Base-by-base conservation (phyloP, 2,113 vertebrate species). In the Thymallus thymallus region DNA sequence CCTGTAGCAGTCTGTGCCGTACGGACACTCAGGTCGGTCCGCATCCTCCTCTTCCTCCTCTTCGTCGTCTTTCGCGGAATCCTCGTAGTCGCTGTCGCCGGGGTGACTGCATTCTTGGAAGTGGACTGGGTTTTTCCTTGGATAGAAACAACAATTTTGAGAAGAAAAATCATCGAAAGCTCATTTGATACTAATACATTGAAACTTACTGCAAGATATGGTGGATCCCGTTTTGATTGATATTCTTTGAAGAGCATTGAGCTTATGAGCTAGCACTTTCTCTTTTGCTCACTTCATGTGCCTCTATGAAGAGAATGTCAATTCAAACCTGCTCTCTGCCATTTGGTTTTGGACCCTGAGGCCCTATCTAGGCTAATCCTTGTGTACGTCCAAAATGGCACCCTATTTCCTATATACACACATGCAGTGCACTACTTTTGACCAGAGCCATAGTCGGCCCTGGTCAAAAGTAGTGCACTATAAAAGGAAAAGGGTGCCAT, bases 71-170 rank as follows among this genome's bases (percentile, higher is more conserved):
- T 79, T 30, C 18, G 78, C 46, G 20, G 64, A 66, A 16, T 6
- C 77, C 65, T 86, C 67, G 7, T 84, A 86, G 78, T 94, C 93
- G 0, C 60, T 29, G 83, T 94, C 92, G 0, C 89, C 92, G 0
- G 92, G 93, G 74, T 94, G 93, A 77, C 90, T 90, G 82, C 83
- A 69, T 76, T 94, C 92, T 73, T 90, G 89, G 67, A 93, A 94
- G 35, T 94, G 93, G 5, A 79, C 0, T 0, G 91, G 93, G 77
- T 94, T 94, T 78, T 94, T 94, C 81, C 93, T 94, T 61, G 56
- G 13, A 41, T 3, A 41, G 35, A 41, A 2, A 12, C 10, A 23
- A 61, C 16, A 20, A 5, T 10, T 41, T 41, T 41, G 35, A 55
- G 16, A 20, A 55, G 51, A 55, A 55, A 55, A 20, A 55, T 41